phyloP scores from a whole-genome alignment of 1,140 invertebrate species.

The Aphis craccivora region DNA sequence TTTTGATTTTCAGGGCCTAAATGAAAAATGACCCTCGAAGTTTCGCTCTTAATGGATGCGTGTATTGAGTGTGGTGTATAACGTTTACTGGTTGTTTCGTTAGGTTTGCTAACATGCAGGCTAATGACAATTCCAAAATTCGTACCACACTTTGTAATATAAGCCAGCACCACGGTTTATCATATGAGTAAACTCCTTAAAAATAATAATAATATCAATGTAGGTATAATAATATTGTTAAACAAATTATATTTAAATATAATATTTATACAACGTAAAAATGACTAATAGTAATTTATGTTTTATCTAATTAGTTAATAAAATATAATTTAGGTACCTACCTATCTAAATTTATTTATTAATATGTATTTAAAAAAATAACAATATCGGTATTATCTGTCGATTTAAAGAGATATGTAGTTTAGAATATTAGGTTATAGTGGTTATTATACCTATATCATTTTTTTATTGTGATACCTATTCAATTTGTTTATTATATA shows the following conservation, averaged over 20 bases:
- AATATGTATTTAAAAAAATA: not conserved
- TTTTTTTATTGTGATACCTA: too few species aligned
- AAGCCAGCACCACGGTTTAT: conserved; percentile 67
- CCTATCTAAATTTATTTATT: too few species aligned
- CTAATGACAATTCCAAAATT: conserved; percentile 68
- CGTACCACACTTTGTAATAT: conserved; percentile 68
- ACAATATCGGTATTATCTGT: not conserved
- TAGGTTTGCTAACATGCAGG: conserved; percentile 70
- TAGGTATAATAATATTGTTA: not conserved
- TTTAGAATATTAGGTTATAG: too few species aligned
- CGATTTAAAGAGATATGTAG: not conserved
- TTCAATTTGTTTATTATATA: too few species aligned
- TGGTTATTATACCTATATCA: too few species aligned
- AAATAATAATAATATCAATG: conserved; percentile 9
- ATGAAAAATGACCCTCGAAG: conserved; percentile 60
- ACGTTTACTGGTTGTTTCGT: conserved; percentile 70
- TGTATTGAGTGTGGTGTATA: conserved; percentile 59
- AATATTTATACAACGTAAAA: not conserved
- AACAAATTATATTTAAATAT: not conserved
- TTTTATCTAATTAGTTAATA: too few species aligned
- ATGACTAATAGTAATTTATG: too few species aligned
- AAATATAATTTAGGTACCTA: too few species aligned
- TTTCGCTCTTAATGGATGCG: conserved; percentile 57
- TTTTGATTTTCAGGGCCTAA: conserved; percentile 10
- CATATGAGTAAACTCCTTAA: conserved; percentile 29